Evolutionary conservation across 2,113 vertebrate species (phyloP).

Genomic region (Cebus imitator): DNA sequence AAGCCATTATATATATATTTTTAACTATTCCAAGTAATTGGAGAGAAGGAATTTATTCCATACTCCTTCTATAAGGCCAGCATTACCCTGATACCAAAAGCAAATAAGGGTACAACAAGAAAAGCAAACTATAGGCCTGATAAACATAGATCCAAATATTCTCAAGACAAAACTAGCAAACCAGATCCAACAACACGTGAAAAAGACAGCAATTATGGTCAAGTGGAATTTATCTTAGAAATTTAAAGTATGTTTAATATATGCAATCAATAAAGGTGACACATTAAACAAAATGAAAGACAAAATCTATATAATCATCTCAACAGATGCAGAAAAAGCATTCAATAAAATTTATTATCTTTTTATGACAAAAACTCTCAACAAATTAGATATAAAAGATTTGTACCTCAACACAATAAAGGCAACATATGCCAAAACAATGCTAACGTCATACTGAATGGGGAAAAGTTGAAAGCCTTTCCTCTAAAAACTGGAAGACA

Average conservation of each 20-base stretch:
- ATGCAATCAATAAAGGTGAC: background rate
- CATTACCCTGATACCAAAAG: background rate
- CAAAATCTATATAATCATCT: background rate
- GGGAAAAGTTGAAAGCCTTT: background rate
- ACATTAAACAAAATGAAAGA: background rate
- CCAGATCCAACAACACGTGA: background rate
- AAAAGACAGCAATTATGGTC: background rate
- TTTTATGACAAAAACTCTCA: background rate
- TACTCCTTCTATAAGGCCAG: background rate
- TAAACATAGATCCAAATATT: background rate
- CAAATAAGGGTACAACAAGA: background rate
- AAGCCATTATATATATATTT: too few species aligned
- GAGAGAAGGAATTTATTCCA: background rate
- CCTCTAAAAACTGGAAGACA: background rate
- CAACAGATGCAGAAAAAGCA: background rate
- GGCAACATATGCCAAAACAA: background rate
- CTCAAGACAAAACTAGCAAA: background rate
- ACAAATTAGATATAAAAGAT: background rate
- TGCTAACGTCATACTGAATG: background rate
- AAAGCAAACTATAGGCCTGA: background rate
- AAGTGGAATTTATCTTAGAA: background rate
- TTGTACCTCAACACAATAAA: background rate
- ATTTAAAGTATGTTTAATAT: background rate
- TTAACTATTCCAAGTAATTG: background rate
- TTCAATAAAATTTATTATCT: background rate